Evolutionary conservation across 2,888 invertebrate species (phyloP).

Genomic region (Mycalesis mineus): DNA sequence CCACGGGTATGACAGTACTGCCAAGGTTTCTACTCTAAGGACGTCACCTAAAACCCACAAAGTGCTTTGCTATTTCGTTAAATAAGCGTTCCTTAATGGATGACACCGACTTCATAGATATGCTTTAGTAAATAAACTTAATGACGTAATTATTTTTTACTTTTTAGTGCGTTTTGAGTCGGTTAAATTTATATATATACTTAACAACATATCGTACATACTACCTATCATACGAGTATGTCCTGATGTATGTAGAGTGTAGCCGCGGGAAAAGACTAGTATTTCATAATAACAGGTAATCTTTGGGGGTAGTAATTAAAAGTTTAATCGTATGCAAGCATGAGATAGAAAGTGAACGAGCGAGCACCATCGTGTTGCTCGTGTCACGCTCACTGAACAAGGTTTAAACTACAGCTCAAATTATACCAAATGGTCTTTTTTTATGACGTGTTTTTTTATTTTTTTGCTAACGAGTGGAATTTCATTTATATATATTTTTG

Average conservation of each 20-base stretch:
- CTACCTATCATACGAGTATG: no score
- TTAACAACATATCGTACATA: no score
- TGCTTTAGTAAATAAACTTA: no score
- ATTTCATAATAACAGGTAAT: constrained; percentile 3
- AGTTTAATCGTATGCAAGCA: constrained; percentile 44
- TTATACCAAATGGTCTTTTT: background rate
- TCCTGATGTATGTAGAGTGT: background rate
- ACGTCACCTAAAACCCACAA: no score
- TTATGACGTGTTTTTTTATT: background rate
- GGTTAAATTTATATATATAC: no score
- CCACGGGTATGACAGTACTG: no score
- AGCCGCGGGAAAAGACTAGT: background rate
- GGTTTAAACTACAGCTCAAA: constrained; percentile 5
- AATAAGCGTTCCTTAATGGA: no score
- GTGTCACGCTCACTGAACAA: constrained; percentile 30
- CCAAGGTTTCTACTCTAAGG: no score
- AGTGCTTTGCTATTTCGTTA: no score
- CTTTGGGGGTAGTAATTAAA: constrained; percentile 29
- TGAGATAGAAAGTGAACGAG: constrained; percentile 48
- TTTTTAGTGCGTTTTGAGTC: no score
- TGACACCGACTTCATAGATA: no score
- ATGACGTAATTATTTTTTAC: no score
- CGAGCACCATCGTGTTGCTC: constrained; percentile 29
- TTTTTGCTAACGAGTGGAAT: constrained; percentile 2
- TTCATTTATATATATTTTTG: background rate